A percentile compares a stretch with the other conserved stretches of the same genome.
phyloP scores from a whole-genome alignment of 2,888 invertebrate species.

The Eutolmus rufibarbis region DNA sequence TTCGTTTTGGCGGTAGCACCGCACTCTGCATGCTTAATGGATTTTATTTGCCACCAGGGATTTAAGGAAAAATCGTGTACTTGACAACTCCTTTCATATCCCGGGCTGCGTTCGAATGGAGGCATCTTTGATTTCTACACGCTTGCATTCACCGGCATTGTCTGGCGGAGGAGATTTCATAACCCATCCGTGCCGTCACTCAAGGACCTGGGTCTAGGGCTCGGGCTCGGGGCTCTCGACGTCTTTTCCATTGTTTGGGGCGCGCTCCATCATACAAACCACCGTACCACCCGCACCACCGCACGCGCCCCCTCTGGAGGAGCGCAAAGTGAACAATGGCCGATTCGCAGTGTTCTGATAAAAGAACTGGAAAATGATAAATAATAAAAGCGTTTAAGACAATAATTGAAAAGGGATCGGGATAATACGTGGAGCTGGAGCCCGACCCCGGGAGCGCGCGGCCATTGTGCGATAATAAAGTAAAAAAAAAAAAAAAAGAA shows the following conservation, averaged over 20 bases:
- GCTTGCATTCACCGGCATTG: slow-evolving; percentile 15
- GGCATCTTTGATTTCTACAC: slow-evolving; percentile 31
- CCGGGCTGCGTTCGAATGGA: slow-evolving; percentile 9
- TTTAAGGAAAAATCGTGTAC: slow-evolving; percentile 18
- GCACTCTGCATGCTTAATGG: neutral
- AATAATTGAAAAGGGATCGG: slow-evolving; percentile 32
- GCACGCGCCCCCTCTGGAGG: neutral
- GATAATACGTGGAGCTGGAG: slow-evolving; percentile 1
- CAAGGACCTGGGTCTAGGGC: neutral
- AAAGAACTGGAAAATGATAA: slow-evolving; percentile 38
- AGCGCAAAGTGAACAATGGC: slow-evolving; percentile 30
- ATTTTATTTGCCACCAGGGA: slow-evolving; percentile 19
- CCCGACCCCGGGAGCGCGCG: neutral
- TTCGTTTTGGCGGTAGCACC: neutral
- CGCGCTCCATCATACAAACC: neutral
- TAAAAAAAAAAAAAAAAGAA: neutral
- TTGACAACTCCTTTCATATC: slow-evolving; percentile 36
- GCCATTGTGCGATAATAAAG: neutral
- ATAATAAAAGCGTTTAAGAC: slow-evolving; percentile 35
- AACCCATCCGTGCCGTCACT: slow-evolving; percentile 6
- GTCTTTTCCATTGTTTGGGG: neutral
- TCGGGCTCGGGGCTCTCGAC: neutral
- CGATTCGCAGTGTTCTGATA: neutral
- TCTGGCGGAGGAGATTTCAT: slow-evolving; percentile 31
- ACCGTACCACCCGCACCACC: neutral